Conservation (phyloP, 2,797 vertebrate genomes). For the Acanthurus tractus region DNA sequence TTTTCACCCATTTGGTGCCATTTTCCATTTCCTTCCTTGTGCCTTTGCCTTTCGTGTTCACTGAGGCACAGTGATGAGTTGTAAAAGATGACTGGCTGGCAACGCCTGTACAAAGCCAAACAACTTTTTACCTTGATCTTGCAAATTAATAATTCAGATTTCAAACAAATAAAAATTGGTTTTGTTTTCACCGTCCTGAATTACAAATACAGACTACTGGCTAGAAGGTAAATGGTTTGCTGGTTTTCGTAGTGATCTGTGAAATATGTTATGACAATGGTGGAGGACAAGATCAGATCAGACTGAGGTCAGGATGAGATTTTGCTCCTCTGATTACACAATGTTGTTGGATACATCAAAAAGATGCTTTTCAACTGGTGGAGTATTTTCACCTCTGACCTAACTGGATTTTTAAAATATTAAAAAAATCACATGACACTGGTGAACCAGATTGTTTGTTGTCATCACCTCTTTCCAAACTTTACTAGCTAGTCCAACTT, state of each 20-base stretch:
- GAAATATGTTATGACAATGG: constrained; percentile 18
- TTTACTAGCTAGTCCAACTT: background rate
- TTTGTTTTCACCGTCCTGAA: background rate
- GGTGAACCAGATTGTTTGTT: background rate
- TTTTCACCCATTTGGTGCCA: constrained; percentile 9
- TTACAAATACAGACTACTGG: background rate
- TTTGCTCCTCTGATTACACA: constrained; percentile 4
- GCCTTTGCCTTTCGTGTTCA: background rate
- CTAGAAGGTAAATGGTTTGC: background rate
- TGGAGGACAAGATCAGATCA: constrained; percentile 9
- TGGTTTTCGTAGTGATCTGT: background rate
- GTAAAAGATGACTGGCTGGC: background rate
- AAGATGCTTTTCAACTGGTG: background rate
- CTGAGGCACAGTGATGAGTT: background rate
- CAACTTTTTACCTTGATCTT: background rate
- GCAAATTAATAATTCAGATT: background rate
- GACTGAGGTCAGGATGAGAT: constrained; percentile 16
- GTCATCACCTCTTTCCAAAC: background rate
- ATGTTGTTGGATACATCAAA: background rate
- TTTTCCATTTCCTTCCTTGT: constrained; percentile 21
- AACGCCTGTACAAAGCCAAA: background rate
- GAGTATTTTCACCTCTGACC: background rate
- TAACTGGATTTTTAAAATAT: background rate
- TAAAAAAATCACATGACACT: background rate
- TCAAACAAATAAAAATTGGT: background rate